Evolutionary conservation across 2,113 vertebrate species (phyloP).

Genomic region (Cebidichthys violaceus): DNA sequence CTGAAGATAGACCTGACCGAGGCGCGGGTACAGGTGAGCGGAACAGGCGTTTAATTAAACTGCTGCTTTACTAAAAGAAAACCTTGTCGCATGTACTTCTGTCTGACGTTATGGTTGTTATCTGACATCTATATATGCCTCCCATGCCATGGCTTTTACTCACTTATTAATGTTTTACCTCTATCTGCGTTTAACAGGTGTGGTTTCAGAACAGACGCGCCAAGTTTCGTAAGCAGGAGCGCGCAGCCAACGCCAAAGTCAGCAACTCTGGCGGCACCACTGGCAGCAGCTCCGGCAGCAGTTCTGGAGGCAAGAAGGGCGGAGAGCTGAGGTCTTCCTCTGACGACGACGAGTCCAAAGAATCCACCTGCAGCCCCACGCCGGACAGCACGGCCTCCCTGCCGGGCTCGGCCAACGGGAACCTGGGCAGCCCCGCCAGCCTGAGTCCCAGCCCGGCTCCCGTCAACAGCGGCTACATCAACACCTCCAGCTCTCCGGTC

Average conservation of each 20-base stretch:
- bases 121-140: background rate
- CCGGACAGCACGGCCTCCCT: slow-evolving; percentile 97
- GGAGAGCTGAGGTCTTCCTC: slow-evolving; percentile 89
- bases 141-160: background rate
- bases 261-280: slow-evolving; percentile 71
- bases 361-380: slow-evolving; percentile 95
- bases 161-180: background rate
- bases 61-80: background rate
- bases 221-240: slow-evolving; percentile 96
- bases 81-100: background rate
- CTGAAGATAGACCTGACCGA: slow-evolving; percentile 97
- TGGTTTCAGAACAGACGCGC: slow-evolving; percentile 98
- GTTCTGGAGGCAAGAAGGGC: slow-evolving; percentile 85
- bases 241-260: slow-evolving; percentile 91
- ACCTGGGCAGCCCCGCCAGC: slow-evolving; percentile 89
- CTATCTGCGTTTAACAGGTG: slow-evolving; percentile 83
- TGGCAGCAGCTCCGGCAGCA: slow-evolving; percentile 58
- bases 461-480: slow-evolving; percentile 78
- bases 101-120: background rate
- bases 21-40: slow-evolving; percentile 92
- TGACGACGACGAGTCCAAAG: slow-evolving; percentile 95
- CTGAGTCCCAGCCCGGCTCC: slow-evolving; percentile 91
- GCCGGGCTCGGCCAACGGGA: slow-evolving; percentile 85
- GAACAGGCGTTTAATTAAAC: background rate
- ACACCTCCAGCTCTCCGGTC: slow-evolving; percentile 84